Percentiles rank a stretch among this genome's conserved stretches.
These are phyloP conservation scores for Tetraneura akinire DNA, from an alignment of 1,140 invertebrate genomes.

Conservation along the genomic window DNA sequence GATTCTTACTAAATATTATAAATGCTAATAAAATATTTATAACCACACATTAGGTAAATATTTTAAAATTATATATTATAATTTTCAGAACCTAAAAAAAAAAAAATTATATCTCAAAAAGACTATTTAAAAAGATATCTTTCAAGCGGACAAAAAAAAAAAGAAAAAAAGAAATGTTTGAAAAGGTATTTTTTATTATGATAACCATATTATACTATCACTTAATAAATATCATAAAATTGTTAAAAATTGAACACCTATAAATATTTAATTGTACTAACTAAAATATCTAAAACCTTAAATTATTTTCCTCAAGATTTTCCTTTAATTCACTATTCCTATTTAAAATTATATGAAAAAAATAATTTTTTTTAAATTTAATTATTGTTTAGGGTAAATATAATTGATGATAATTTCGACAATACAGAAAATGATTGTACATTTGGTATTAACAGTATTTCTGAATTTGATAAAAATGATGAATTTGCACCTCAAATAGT, in stretches of 20 bases:
- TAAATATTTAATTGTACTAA: no score
- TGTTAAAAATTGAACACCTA: no score
- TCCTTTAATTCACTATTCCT: no score
- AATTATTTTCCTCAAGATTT: no score
- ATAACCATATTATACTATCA: no score
- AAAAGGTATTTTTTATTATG: conserved; percentile 54
- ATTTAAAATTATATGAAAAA: not conserved
- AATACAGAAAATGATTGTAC: conserved; percentile 62
- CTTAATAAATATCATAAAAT: no score
- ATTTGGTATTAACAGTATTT: conserved; percentile 66
- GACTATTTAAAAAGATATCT: conserved; percentile 72
- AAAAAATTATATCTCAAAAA: conserved; percentile 63
- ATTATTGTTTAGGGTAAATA: conserved; percentile 71
- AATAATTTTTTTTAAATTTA: not conserved
- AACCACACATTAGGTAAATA: no score
- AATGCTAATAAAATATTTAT: no score
- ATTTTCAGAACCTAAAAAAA: conserved; percentile 24
- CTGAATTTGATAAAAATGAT: conserved; percentile 68
- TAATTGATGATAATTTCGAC: conserved; percentile 87
- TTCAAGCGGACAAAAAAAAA: conserved; percentile 54
- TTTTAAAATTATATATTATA: not conserved
- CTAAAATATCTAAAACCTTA: no score
- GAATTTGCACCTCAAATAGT: conserved; percentile 89
- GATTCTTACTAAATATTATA: no score
- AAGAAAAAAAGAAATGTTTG: conserved; percentile 52